These are phyloP conservation scores for Pissodes strobi DNA, from an alignment of 1,140 invertebrate genomes.

Conservation along the genomic window DNA sequence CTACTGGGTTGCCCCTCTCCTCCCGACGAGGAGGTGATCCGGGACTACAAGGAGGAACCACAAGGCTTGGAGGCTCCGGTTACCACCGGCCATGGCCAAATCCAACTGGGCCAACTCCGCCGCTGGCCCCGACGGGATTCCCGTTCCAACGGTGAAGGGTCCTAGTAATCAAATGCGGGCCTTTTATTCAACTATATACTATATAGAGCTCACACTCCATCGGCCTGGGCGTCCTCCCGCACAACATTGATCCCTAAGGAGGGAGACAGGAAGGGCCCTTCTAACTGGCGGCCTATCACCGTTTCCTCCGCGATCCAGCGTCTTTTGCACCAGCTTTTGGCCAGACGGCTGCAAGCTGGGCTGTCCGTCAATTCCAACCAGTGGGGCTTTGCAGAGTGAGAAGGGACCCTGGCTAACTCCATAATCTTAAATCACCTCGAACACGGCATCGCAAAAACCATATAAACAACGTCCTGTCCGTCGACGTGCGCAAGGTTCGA, in stretches of 20 bases:
- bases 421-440: not conserved
- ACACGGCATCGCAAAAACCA: not conserved
- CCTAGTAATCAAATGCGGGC: no score
- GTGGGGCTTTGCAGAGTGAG: slow-evolving; percentile 46
- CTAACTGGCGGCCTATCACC: slow-evolving; percentile 38
- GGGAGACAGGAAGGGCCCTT: slow-evolving; percentile 19
- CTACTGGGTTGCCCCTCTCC: no score
- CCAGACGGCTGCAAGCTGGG: slow-evolving; percentile 9
- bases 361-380: slow-evolving; percentile 34
- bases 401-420: slow-evolving; percentile 40
- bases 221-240: not conserved
- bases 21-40: no score
- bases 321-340: slow-evolving; percentile 19
- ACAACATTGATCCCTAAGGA: slow-evolving; percentile 36
- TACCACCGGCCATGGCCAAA: not conserved
- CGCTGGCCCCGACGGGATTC: not conserved
- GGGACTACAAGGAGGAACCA: not conserved
- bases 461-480: not conserved
- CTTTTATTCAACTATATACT: no score
- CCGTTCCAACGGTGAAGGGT: not conserved
- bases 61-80: not conserved
- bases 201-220: no score
- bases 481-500: not conserved
- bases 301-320: slow-evolving; percentile 29
- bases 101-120: not conserved